Evolutionary conservation across 2,888 invertebrate species (phyloP).

Genomic region (Patella caerulea): DNA sequence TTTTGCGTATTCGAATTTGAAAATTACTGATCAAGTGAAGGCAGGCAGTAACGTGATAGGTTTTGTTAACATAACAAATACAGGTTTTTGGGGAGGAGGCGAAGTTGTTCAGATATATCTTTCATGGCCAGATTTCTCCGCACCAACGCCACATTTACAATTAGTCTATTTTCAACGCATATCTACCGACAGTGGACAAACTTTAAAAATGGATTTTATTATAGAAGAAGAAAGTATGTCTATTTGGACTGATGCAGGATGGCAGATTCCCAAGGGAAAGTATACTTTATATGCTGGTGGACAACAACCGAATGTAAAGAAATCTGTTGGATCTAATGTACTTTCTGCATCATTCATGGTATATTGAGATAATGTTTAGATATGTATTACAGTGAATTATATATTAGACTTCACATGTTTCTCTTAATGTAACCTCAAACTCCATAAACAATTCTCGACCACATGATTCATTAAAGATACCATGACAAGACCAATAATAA

Average conservation of each 20-base stretch:
- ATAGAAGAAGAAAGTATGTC: constrained; percentile 52
- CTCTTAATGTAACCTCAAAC: no score
- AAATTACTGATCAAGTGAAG: constrained; percentile 32
- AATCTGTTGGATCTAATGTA: neutral
- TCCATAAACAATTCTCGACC: no score
- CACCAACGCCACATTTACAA: constrained; percentile 51
- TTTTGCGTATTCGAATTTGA: constrained; percentile 41
- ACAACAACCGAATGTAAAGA: neutral
- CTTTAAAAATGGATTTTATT: constrained; percentile 27
- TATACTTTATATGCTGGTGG: neutral
- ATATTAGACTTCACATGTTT: no score
- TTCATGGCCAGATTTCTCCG: constrained; percentile 52
- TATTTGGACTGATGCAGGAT: constrained; percentile 54
- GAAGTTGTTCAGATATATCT: constrained; percentile 64
- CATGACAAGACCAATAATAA: no score
- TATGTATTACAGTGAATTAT: no score
- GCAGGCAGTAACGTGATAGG: constrained; percentile 49
- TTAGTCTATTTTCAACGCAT: constrained; percentile 51
- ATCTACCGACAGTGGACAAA: constrained; percentile 31
- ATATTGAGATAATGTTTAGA: no score
- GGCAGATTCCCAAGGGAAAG: constrained; percentile 51
- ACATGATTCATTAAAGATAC: no score
- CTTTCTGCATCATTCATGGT: neutral
- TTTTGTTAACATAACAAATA: constrained; percentile 51
- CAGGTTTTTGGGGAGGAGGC: constrained; percentile 49